Base-by-base conservation (phyloP, 2,888 invertebrate genomes). In the Mythimna impura region DNA sequence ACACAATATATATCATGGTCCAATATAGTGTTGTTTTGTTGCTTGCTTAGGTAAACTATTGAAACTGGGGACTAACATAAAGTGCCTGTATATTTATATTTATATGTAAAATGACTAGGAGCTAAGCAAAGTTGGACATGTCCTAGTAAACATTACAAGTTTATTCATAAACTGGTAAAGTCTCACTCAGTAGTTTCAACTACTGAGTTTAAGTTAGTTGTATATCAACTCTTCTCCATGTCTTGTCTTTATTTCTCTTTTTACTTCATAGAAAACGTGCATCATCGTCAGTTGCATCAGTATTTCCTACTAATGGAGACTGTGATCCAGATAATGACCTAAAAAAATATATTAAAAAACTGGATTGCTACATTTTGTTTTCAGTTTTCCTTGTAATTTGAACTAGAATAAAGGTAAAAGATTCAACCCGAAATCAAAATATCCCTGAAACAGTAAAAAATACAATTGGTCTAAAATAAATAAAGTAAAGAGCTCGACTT, bases 391-490 rank as follows among this genome's bases (percentile, higher is more conserved):
- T 9, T 9, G 40, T 40, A 25, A 20, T 36, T 58, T 10, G n/a
- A 6, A 8, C 14, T 50, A n/a, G 40, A 60, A 73, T n/a, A 52
- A 30, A 36, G 10, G n/a, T 36, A 58, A 47, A 47, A 71, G 58
- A 73, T 20, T n/a, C 34, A 43, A 74, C 12, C 34, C 17, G 4
- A 25, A 68, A 78, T n/a, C 9, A 52, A 66, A 74, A 68, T 40
- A 60, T 40, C 40, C 12, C 20, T 30, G 30, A 55, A 66, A 47
- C 17, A 17, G 40, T 62, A 61, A 63, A 73, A 82, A 70, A 72
- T 64, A 66, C 71, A 76, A 69, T 60, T 73, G 78, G 8, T 50
- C 61, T 61, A 65, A 82, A 74, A 82, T 82, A 80, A 70, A 79
- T 60, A 73, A 66, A 71, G 47, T 20, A 30, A 55, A 57, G 71